These are phyloP conservation scores for Heliconius cydno DNA, from an alignment of 2,888 invertebrate species.

Conservation along the genomic window DNA sequence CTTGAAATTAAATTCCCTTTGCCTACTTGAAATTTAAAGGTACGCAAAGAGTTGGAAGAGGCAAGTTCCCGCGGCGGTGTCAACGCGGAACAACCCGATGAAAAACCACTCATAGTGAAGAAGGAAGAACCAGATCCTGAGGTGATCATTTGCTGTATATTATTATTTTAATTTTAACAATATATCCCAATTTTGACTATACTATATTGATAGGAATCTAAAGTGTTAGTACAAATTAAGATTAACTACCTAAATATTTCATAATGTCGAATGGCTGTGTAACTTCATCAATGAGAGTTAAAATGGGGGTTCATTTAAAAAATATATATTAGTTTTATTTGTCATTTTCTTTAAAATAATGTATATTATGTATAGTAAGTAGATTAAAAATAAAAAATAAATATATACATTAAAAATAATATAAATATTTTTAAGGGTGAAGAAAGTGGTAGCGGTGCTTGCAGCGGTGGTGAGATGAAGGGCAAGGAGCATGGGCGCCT, in stretches of 20 bases:
- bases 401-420: too few relatives aligned
- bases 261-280: too few relatives aligned
- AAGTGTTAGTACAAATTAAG: not conserved
- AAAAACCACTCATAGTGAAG: constrained; percentile 83
- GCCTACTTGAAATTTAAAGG: too few relatives aligned
- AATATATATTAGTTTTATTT: too few relatives aligned
- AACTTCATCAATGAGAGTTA: too few relatives aligned
- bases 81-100: constrained; percentile 68
- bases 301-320: too few relatives aligned
- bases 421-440: constrained; percentile 67
- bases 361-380: too few relatives aligned
- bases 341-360: too few relatives aligned
- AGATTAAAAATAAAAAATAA: not conserved
- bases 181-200: not conserved
- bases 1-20: too few relatives aligned
- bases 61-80: constrained; percentile 52
- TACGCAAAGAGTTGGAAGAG: constrained; percentile 75
- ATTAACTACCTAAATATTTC: too few relatives aligned
- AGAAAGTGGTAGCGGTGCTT: constrained; percentile 73
- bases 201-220: not conserved
- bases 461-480: constrained; percentile 54
- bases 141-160: constrained; percentile 66
- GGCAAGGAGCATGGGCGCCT: constrained; percentile 70
- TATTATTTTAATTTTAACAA: not conserved
- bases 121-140: constrained; percentile 78